These are phyloP conservation scores for Conopomorpha cramerella DNA, from an alignment of 1,140 invertebrate species.

Conservation along the genomic window DNA sequence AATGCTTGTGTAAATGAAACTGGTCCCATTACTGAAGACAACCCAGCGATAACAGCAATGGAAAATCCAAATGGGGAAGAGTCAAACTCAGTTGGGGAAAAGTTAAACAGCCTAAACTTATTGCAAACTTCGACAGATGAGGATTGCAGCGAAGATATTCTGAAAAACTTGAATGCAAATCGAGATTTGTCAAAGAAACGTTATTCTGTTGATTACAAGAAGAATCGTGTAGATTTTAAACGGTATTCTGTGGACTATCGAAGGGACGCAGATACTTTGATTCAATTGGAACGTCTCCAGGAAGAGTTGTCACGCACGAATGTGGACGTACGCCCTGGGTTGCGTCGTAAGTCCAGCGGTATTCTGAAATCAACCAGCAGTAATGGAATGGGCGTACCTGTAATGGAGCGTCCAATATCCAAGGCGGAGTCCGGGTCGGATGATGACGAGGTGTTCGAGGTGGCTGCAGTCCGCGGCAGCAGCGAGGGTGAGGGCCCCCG, in stretches of 20 bases:
- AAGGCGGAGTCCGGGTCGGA: conserved; percentile 28
- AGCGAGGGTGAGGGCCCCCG: conserved; percentile 50
- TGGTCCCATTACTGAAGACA: neutral
- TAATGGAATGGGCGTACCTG: too few relatives aligned
- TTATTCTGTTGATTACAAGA: conserved; percentile 45
- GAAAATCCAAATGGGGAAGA: neutral
- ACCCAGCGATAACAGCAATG: neutral
- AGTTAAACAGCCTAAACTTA: neutral
- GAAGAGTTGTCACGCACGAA: conserved; percentile 41
- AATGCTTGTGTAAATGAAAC: conserved; percentile 2
- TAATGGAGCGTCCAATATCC: conserved; percentile 17
- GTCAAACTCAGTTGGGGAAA: neutral
- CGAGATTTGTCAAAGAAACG: conserved; percentile 33
- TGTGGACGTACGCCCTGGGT: conserved; percentile 26
- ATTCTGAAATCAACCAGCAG: conserved; percentile 52
- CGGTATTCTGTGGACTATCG: conserved; percentile 42
- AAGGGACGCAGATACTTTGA: conserved; percentile 33
- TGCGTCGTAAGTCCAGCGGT: conserved; percentile 48
- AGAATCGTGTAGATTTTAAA: conserved; percentile 36
- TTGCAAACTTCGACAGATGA: conserved; percentile 22
- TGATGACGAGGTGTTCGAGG: conserved; percentile 54
- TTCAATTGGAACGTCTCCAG: conserved; percentile 38
- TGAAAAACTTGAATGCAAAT: conserved; percentile 25
- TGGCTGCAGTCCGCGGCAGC: conserved; percentile 6
- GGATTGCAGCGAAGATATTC: conserved; percentile 24